Conservation (phyloP, 2,113 vertebrate genomes). For the Telmatochromis sp. region DNA sequence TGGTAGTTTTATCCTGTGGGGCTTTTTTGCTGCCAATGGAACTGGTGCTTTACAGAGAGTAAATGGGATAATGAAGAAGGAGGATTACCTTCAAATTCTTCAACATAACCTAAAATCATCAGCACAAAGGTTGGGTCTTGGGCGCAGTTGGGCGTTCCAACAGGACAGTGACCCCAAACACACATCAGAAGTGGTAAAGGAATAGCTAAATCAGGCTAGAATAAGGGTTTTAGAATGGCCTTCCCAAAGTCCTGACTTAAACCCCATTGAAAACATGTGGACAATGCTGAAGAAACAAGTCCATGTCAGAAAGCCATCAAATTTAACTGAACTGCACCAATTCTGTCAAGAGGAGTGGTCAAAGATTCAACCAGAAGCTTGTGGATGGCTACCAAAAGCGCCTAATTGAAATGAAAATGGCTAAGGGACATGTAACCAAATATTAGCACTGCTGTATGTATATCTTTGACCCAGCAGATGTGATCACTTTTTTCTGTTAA, state of each 20-base stretch:
- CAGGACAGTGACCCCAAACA: not conserved
- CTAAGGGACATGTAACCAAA: not conserved
- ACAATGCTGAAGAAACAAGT: not conserved
- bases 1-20: no score
- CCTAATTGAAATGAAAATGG: not conserved
- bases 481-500: not conserved
- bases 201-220: not conserved
- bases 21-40: rapidly evolving
- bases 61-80: rapidly evolving
- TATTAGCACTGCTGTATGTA: not conserved
- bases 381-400: not conserved
- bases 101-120: not conserved
- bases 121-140: rapidly evolving
- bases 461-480: not conserved
- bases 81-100: rapidly evolving
- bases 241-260: not conserved
- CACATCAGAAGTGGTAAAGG: rapidly evolving
- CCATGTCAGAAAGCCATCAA: not conserved
- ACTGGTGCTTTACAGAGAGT: not conserved
- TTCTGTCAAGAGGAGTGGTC: not conserved
- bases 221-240: not conserved
- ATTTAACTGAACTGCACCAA: not conserved
- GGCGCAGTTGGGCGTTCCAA: not conserved
- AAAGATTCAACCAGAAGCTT: not conserved
- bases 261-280: not conserved